These are phyloP conservation scores for Crypturellus tataupa DNA, from an alignment of 2,797 vertebrate genomes.

Conservation along the genomic window DNA sequence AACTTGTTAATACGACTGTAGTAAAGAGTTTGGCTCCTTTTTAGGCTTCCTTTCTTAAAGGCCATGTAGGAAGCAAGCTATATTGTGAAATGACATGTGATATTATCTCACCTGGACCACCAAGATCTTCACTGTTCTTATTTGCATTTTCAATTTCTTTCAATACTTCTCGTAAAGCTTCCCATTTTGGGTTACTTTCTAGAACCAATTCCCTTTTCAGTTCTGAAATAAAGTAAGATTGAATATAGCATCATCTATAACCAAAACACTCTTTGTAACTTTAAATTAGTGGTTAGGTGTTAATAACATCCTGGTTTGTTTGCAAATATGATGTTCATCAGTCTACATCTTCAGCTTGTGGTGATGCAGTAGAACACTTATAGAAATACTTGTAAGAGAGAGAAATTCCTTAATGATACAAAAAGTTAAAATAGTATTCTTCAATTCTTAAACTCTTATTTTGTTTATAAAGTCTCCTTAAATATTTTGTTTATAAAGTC, in stretches of 20 bases:
- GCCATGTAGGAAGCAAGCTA: background rate
- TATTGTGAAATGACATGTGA: background rate
- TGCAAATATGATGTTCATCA: constrained; percentile 7
- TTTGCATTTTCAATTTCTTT: constrained; percentile 95
- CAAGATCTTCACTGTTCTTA: constrained; percentile 84
- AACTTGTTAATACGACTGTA: background rate
- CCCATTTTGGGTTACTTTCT: constrained; percentile 97
- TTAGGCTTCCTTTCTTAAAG: background rate
- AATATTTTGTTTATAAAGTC: background rate
- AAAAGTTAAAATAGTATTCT: background rate
- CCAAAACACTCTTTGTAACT: constrained; percentile 25
- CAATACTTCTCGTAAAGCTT: constrained; percentile 91
- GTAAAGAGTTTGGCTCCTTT: background rate
- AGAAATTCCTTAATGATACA: background rate
- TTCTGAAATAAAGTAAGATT: constrained; percentile 78
- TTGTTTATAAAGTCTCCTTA: background rate
- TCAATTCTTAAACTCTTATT: background rate
- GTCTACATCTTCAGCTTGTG: constrained; percentile 19
- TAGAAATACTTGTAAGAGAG: background rate
- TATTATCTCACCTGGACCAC: constrained; percentile 84
- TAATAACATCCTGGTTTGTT: background rate
- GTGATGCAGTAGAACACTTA: background rate
- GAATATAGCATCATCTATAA: background rate
- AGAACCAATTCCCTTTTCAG: constrained; percentile 89
- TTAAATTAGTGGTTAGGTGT: constrained; percentile 6